These are phyloP conservation scores for Ornithoptera priamus DNA, from an alignment of 2,888 invertebrate genomes.

Conservation along the genomic window DNA sequence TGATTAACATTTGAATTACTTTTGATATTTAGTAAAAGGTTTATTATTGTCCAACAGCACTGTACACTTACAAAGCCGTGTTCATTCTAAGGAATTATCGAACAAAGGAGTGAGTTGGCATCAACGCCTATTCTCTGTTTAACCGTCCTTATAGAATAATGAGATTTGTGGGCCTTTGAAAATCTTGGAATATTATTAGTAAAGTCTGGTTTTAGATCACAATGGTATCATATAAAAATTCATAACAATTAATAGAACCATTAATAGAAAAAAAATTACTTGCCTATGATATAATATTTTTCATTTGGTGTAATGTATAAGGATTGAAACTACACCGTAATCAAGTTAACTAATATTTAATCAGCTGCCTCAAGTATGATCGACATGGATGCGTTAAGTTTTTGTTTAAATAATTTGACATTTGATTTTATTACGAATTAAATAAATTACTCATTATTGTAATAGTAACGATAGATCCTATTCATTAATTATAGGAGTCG, in stretches of 20 bases:
- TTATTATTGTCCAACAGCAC: conserved; percentile 32
- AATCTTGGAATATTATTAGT: not conserved
- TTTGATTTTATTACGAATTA: not conserved
- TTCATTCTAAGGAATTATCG: conserved; percentile 65
- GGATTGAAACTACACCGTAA: conserved; percentile 11
- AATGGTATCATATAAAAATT: not conserved
- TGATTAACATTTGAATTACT: no score
- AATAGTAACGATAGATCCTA: no score
- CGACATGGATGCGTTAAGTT: conserved; percentile 4
- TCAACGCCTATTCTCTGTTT: conserved; percentile 51
- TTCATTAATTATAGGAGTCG: no score
- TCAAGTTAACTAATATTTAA: conserved; percentile 23
- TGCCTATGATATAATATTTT: no score
- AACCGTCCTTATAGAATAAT: conserved; percentile 56
- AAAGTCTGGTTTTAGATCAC: not conserved
- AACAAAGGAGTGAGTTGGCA: conserved; percentile 73
- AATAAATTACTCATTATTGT: not conserved
- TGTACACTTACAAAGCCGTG: conserved; percentile 47
- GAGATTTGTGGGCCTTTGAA: conserved; percentile 15
- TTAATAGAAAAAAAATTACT: not conserved
- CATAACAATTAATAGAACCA: not conserved
- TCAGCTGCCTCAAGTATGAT: conserved; percentile 20
- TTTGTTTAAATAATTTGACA: not conserved
- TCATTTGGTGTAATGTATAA: no score
- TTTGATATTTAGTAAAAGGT: not conserved